A percentile compares a stretch with the other conserved stretches of the same genome.
Conservation (phyloP, 2,888 invertebrate species). For the Drosophila nr. medialis region DNA sequence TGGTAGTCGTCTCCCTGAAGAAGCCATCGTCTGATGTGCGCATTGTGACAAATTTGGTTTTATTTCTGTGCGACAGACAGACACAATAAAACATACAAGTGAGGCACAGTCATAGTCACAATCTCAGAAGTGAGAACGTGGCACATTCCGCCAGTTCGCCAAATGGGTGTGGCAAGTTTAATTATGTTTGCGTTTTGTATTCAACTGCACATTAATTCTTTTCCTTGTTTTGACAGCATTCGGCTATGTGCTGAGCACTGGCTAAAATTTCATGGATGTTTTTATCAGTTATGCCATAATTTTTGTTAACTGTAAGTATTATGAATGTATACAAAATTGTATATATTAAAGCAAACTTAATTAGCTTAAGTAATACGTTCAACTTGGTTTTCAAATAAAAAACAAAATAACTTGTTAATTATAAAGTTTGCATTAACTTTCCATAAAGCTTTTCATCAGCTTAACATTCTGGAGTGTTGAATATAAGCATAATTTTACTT, state of each 20-base stretch:
- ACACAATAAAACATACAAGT: slow-evolving; percentile 66
- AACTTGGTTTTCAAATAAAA: background rate
- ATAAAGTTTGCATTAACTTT: background rate
- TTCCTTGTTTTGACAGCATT: slow-evolving; percentile 48
- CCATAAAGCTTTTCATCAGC: background rate
- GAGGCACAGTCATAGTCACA: slow-evolving; percentile 23
- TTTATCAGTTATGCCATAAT: background rate
- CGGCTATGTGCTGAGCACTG: slow-evolving; percentile 14
- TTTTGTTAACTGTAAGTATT: background rate
- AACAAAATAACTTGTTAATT: background rate
- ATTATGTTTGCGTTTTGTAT: slow-evolving; percentile 76
- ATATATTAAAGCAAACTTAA: background rate
- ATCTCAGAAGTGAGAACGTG: slow-evolving; percentile 29
- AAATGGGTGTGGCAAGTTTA: slow-evolving; percentile 73
- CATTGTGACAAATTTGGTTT: slow-evolving; percentile 74
- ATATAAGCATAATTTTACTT: background rate
- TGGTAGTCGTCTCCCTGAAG: slow-evolving; percentile 4
- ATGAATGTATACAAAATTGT: background rate
- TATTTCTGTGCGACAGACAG: slow-evolving; percentile 66
- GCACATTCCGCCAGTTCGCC: slow-evolving; percentile 26
- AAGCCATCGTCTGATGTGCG: slow-evolving; percentile 21
- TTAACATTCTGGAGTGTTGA: background rate
- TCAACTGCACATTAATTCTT: slow-evolving; percentile 60
- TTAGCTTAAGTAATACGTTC: background rate
- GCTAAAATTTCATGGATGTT: background rate